Base-by-base conservation (phyloP, 1,140 invertebrate species). In the Cecropterus lyciades region DNA sequence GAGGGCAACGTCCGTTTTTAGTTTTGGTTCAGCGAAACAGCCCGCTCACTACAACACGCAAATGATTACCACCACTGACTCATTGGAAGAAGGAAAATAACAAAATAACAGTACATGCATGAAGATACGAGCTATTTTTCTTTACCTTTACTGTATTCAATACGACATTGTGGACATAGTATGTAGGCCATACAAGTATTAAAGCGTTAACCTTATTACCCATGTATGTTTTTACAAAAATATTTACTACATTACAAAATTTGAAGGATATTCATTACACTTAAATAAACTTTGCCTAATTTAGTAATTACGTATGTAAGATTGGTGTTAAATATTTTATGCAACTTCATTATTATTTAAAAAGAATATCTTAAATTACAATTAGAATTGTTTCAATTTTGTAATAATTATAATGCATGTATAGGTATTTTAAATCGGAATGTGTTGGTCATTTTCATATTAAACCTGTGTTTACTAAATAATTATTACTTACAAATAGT, bases 1-100 rank as follows among this genome's bases (percentile, higher is more conserved):
- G 79, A 82, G 87, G 87, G 82, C 87, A 91, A 84, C 73, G 87
- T 77, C 89, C 89, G 85, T 82, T 82, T 87, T 88, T 80, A 88
- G 82, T 78, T 85, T 81, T 77, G 72, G 79, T 85, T 87, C 77
- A 84, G 77, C 80, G 80, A 85, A 81, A 83, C 78, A 65, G 73
- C 55, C 70, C 70, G 69, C 68, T 76, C 64, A 83, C 78, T 42
- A 80, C 65, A 69, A 82, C 75, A 81, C 59, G 67, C 72, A 75
- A 78, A 76, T 72, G 57, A 69, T 65, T 69, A 80, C 72, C 52
- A 74, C 72, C 72, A 77, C 76, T 79, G 73, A 82, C 74, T 84
- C 76, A 83, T 65, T 63, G 27, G 62, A 27, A 33, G 17, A 57
- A 7, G 10, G 37, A 43, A 53, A 11, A 51, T 24, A 24, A 42